Evolutionary conservation across 2,113 vertebrate species (phyloP).

Genomic region (Girardinichthys multiradiatus): DNA sequence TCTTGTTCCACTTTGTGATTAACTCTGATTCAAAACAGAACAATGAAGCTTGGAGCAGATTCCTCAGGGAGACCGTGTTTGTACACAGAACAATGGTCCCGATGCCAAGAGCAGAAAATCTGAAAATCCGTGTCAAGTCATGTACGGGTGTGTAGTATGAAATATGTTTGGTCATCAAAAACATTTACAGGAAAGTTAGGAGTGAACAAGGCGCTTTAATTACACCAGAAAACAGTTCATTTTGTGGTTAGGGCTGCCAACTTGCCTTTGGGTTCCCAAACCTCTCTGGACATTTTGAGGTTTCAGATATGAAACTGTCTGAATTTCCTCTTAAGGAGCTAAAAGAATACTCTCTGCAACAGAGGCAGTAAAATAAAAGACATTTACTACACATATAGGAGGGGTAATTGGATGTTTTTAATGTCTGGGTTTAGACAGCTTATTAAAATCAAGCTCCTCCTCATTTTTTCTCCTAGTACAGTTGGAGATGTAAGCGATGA

Average conservation of each 20-base stretch:
- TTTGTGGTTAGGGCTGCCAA: constrained; percentile 10
- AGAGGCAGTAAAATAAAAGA: background rate
- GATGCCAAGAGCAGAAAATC: constrained; percentile 19
- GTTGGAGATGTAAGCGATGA: background rate
- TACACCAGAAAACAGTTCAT: constrained; percentile 24
- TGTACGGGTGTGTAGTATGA: constrained; percentile 25
- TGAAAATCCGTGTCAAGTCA: constrained; percentile 6
- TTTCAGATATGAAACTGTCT: background rate
- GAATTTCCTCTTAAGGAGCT: background rate
- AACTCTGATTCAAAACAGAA: constrained; percentile 68
- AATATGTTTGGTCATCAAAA: background rate
- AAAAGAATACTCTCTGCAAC: background rate
- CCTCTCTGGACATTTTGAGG: background rate
- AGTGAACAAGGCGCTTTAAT: constrained; percentile 40
- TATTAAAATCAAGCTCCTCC: background rate
- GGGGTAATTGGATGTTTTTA: background rate
- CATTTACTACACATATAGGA: background rate
- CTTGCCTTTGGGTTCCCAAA: constrained; percentile 6
- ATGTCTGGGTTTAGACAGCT: background rate
- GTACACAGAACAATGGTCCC: constrained; percentile 34
- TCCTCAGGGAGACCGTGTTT: constrained; percentile 8
- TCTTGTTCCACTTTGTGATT: constrained; percentile 60
- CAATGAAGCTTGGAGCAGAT: constrained; percentile 55
- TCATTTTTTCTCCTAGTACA: too few relatives aligned
- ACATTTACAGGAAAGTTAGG: constrained; percentile 23